phyloP scores from a whole-genome alignment of 2,888 invertebrate genomes.

The Ptilodon capucinus region DNA sequence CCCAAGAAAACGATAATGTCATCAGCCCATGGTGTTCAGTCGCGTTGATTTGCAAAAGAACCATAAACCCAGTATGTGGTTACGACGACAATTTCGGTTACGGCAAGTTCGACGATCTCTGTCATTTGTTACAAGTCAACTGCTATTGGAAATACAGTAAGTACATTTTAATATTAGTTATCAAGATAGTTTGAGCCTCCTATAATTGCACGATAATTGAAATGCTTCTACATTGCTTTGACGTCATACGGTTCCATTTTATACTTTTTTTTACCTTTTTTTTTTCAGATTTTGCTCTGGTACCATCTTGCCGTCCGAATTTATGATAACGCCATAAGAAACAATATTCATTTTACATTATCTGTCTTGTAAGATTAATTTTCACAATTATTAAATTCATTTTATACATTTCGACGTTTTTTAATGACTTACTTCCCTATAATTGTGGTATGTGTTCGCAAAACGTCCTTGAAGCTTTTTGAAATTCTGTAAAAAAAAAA shows the following conservation, averaged over 20 bases:
- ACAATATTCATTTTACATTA: background rate
- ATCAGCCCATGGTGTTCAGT: conserved; percentile 56
- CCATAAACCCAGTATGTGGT: conserved; percentile 48
- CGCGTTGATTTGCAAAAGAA: conserved; percentile 48
- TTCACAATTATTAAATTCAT: conserved; percentile 8
- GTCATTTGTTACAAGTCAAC: conserved; percentile 64
- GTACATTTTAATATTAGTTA: conserved; percentile 20
- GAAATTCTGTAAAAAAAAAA: conserved; percentile 48
- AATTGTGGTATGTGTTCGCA: conserved; percentile 52
- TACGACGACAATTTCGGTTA: conserved; percentile 61
- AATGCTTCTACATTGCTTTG: background rate
- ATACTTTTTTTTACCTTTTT: conserved; percentile 4
- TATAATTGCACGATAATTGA: background rate
- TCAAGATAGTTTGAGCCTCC: background rate
- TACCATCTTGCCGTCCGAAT: conserved; percentile 43
- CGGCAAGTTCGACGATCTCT: conserved; percentile 60
- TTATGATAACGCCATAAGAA: conserved; percentile 7
- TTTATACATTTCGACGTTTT: background rate
- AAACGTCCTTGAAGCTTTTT: conserved; percentile 27
- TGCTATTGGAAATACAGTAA: conserved; percentile 67
- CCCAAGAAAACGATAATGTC: conserved; percentile 14
- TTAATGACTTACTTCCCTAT: conserved; percentile 21
- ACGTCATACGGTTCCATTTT: background rate
- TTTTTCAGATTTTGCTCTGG: conserved; percentile 60
- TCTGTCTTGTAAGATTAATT: too few species aligned